Conservation (phyloP, 92 coral and sea anemone species). For the Heliopora coerulea region DNA sequence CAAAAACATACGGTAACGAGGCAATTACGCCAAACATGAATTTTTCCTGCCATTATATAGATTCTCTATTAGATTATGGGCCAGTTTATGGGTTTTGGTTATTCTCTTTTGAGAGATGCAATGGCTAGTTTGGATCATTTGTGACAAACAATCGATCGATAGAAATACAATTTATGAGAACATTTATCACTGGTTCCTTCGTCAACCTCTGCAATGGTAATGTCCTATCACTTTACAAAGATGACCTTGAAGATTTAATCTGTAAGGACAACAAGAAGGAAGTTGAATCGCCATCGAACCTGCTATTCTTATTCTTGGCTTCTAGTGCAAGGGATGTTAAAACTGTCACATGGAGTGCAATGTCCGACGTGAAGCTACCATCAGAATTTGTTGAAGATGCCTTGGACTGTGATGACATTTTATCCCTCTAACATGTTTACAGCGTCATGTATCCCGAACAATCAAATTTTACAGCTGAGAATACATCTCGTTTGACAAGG, state of each 20-base stretch:
- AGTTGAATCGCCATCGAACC: not conserved
- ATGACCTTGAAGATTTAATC: not conserved
- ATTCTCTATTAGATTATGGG: slow-evolving; percentile 35
- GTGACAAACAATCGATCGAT: slow-evolving; percentile 31
- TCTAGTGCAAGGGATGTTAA: not conserved
- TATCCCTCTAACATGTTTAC: not conserved
- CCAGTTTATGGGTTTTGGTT: slow-evolving; percentile 38
- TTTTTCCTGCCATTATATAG: slow-evolving; percentile 16
- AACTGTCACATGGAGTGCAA: not conserved
- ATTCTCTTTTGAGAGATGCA: slow-evolving; percentile 26
- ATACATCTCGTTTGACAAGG: not conserved
- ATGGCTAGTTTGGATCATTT: slow-evolving; percentile 18
- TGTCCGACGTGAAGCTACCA: not conserved
- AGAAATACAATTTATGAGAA: slow-evolving; percentile 42
- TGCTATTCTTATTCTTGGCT: not conserved
- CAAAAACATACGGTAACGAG: slow-evolving; percentile 12
- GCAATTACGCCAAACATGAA: slow-evolving; percentile 36
- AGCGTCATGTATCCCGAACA: not conserved
- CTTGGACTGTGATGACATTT: not conserved
- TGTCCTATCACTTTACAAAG: not conserved
- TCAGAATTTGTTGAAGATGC: slow-evolving; percentile 1
- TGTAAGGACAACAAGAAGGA: not conserved
- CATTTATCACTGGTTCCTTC: slow-evolving; percentile 1
- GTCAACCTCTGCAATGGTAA: not conserved
- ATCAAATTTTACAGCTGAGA: not conserved